Percentiles rank a stretch among this genome's conserved stretches.
phyloP scores from a whole-genome alignment of 2,113 vertebrate genomes.

The Anarrhichthys ocellatus region DNA sequence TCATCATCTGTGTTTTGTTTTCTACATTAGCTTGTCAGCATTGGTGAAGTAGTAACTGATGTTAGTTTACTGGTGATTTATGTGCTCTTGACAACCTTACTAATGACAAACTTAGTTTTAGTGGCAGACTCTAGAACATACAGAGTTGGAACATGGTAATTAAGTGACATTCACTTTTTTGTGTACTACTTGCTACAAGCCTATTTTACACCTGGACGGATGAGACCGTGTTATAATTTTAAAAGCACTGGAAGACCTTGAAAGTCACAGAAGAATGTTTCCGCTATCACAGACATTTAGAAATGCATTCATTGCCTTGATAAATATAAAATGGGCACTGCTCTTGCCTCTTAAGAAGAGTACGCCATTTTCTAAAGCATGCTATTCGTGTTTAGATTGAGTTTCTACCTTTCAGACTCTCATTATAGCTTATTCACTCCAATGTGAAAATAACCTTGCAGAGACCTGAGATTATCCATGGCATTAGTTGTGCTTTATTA shows the following conservation, averaged over 20 bases:
- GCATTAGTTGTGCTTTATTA: background rate
- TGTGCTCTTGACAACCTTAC: background rate
- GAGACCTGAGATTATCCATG: background rate
- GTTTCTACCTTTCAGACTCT: slow-evolving; percentile 32
- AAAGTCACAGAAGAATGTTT: slow-evolving; percentile 22
- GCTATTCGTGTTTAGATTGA: slow-evolving; percentile 18
- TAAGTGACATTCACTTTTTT: background rate
- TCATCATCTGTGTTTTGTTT: background rate
- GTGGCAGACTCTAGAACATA: background rate
- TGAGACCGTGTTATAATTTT: background rate
- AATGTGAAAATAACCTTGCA: background rate
- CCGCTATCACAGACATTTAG: slow-evolving; percentile 29
- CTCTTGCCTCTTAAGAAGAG: slow-evolving; percentile 6
- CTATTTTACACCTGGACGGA: background rate
- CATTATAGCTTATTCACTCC: slow-evolving; percentile 29
- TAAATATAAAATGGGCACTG: slow-evolving; percentile 19
- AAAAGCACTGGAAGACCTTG: slow-evolving; percentile 20
- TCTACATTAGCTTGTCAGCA: background rate
- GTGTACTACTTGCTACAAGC: background rate
- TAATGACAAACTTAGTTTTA: background rate
- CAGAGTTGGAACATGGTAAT: background rate
- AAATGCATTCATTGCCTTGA: slow-evolving; percentile 23
- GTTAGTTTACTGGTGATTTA: background rate
- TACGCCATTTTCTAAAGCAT: slow-evolving; percentile 19
- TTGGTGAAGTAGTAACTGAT: background rate